Evolutionary conservation across 1,140 invertebrate genomes (phyloP).

Genomic region (Hylaeus volcanicus): DNA sequence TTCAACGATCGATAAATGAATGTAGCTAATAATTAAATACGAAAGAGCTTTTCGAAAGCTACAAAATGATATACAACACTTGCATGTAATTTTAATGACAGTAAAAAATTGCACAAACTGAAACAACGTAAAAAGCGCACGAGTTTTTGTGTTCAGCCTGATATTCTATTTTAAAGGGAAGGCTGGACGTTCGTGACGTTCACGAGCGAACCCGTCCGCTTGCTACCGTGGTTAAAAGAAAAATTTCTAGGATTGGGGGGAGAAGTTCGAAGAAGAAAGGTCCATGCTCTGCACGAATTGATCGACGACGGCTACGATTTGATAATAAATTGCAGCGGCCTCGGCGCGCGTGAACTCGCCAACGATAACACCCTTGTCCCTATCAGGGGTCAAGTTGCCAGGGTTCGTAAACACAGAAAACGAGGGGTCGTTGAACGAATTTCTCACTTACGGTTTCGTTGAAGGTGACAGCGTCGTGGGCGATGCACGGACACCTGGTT

Average conservation of each 20-base stretch:
- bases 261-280: slow-evolving; percentile 77
- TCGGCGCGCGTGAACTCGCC: slow-evolving; percentile 82
- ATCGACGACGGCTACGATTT: slow-evolving; percentile 82
- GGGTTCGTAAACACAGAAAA: not conserved
- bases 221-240: slow-evolving; percentile 83
- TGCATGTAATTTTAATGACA: too few relatives aligned
- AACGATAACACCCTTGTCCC: slow-evolving; percentile 82
- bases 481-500: slow-evolving; percentile 81
- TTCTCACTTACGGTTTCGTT: slow-evolving; percentile 46
- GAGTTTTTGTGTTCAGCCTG: too few relatives aligned
- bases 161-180: slow-evolving; percentile 74
- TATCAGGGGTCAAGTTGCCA: slow-evolving; percentile 86
- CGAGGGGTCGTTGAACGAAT: too few relatives aligned
- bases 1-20: too few relatives aligned
- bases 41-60: too few relatives aligned
- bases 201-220: slow-evolving; percentile 81
- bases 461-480: slow-evolving; percentile 84
- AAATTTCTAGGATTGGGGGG: slow-evolving; percentile 83
- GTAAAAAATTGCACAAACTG: too few relatives aligned
- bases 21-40: too few relatives aligned
- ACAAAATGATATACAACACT: too few relatives aligned
- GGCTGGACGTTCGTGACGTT: slow-evolving; percentile 85
- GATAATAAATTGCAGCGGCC: slow-evolving; percentile 88
- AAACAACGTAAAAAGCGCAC: too few relatives aligned
- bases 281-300: slow-evolving; percentile 81